phyloP scores from a whole-genome alignment of 2,113 vertebrate genomes.

The Taxidea taxus region DNA sequence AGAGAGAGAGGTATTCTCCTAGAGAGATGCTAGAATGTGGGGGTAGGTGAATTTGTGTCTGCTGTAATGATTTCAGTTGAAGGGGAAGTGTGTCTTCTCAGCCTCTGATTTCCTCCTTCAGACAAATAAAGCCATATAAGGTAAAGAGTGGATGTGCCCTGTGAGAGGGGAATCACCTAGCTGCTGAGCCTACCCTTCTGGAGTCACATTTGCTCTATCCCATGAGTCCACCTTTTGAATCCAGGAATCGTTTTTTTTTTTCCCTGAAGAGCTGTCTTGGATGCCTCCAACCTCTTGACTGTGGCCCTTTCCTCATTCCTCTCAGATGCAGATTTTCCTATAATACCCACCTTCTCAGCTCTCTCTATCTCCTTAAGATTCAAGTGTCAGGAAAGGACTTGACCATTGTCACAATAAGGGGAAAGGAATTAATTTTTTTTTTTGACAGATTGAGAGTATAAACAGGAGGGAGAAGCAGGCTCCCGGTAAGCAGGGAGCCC shows the following conservation, averaged over 20 bases:
- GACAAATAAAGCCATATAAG: slow-evolving; percentile 83
- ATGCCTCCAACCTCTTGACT: not conserved
- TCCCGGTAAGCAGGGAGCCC: too few relatives aligned
- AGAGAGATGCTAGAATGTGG: not conserved
- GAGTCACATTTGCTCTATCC: not conserved
- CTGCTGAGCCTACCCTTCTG: not conserved
- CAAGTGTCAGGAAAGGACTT: not conserved
- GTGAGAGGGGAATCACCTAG: not conserved
- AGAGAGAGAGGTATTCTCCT: not conserved
- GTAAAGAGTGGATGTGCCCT: slow-evolving; percentile 63
- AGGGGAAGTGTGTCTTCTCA: slow-evolving; percentile 78
- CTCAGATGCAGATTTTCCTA: not conserved
- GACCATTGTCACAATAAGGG: not conserved
- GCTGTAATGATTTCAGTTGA: slow-evolving; percentile 62
- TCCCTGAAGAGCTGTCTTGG: not conserved
- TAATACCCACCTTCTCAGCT: not conserved
- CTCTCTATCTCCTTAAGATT: not conserved
- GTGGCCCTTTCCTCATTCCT: not conserved
- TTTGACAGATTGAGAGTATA: too few relatives aligned
- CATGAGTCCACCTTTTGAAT: not conserved
- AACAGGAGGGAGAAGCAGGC: too few relatives aligned
- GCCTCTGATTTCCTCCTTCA: slow-evolving; percentile 78
- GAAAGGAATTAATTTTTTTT: not conserved
- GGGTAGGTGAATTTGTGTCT: not conserved
- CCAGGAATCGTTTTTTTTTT: not conserved